Base-by-base conservation (phyloP, 2,888 invertebrate species). In the Venusia cambrica region DNA sequence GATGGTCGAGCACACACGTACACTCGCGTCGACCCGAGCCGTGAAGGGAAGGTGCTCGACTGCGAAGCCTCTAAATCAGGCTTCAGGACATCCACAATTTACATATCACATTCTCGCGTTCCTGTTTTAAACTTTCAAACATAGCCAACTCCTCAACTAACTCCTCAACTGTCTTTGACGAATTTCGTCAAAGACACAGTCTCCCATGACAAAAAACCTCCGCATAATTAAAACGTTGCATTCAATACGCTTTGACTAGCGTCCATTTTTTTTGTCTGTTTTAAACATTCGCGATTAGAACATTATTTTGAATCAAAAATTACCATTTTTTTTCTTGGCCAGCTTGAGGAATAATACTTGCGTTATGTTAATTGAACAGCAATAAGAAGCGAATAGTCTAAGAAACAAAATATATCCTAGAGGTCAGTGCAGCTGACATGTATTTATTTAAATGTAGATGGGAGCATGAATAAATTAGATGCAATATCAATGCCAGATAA, bases 401-500 rank as follows among this genome's bases (percentile, higher is more conserved):
- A 61, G 50, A 57, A 48, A 55, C 51, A 48, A 43, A 61, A 51
- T 43, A 45, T 49, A 56, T 57, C 42, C 54, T 49, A 60, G 60
- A 61, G 71, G 66, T 71, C 67, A 73, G 56, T 68, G 65, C 73
- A 75, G 68, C 66, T 66, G 65, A 57, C 54, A 59, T 70, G 57
- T 73, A 64, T 73, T 72, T 79, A 78, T 80, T 75, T 59, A 70
- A 73, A 76, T 73, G 66, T 69, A 58, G 53, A 73, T 71, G 59
- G 54, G 57, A 56, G 56, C 57, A 73, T 72, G 73, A 78, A 83
- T 80, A 79, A 79, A 83, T 79, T 65, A 79, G 70, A 80, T 83
- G 81, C 79, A 81, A 77, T 80, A 84, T 80, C 81, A 83, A 84
- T 80, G 83, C 78, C 80, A 84, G 83, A 83, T 84, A 83, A 81